phyloP scores from a whole-genome alignment of 2,113 vertebrate genomes.

The Pluvianellus socialis region DNA sequence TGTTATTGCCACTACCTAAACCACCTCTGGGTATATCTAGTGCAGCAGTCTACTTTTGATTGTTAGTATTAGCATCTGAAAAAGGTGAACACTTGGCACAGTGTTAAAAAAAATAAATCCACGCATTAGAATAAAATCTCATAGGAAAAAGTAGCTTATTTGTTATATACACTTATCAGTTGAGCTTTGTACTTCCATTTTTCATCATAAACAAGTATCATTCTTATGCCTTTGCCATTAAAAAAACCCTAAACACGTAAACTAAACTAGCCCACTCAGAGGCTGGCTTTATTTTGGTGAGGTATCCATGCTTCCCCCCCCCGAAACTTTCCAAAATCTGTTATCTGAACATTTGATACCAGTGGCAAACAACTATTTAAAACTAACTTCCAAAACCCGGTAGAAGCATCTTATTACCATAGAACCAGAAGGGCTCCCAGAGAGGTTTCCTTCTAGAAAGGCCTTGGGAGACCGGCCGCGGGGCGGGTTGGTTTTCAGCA shows the following conservation, averaged over 20 bases:
- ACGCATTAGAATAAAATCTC: background rate
- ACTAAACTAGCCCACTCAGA: background rate
- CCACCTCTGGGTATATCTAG: background rate
- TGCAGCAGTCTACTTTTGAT: background rate
- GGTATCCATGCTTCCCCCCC: accelerated
- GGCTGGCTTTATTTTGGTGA: background rate
- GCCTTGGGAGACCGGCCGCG: accelerated
- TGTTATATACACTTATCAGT: background rate
- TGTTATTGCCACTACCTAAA: background rate
- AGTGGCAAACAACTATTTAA: background rate
- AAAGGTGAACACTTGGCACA: background rate
- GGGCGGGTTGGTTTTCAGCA: background rate
- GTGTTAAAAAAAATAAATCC: background rate
- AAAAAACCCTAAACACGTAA: background rate
- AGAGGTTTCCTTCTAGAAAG: background rate
- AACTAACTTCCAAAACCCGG: background rate
- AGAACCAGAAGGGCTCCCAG: background rate
- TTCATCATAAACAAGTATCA: background rate
- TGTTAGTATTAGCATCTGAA: background rate
- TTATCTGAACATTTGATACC: background rate
- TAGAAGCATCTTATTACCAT: background rate
- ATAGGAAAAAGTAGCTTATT: background rate
- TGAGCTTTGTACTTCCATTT: background rate
- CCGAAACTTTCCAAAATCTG: background rate
- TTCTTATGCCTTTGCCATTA: background rate